Evolutionary conservation across 2,797 vertebrate species (phyloP), one percentile per base, ranked within the genome.

Genomic region (Tachyglossus aculeatus): DNA sequence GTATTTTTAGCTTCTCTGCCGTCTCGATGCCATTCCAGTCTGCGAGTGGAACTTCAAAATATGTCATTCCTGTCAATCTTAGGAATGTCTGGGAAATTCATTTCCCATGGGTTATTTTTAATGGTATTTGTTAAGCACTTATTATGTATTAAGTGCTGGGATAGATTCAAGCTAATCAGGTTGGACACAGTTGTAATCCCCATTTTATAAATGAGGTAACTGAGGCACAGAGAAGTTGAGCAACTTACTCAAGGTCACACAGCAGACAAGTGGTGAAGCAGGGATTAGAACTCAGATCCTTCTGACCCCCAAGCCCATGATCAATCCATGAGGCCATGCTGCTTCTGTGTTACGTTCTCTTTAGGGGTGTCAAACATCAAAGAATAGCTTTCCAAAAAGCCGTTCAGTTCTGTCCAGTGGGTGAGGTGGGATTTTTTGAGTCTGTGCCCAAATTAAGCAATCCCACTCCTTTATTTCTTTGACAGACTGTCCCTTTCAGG

Each of bases 71-170:
- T 56, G 24, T 58, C 15, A 50, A 15, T 25, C 7, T 19, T 22
- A n/a, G 63, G 72, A 11, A 31, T 34, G 16, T 52, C 18, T 21
- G 7, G 21, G 21, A 56, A 66, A 7, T 24, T 53, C 21, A 19
- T 57, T 22, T 43, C 21, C 10, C 22, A 12, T 29, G 0, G 5
- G 16, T 2, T 0, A 0, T 0, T 14, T n/a, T n/a, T n/a, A n/a
- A n/a, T n/a, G n/a, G n/a, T n/a, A n/a, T n/a, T n/a, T n/a, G n/a
- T n/a, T n/a, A n/a, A n/a, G n/a, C n/a, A n/a, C n/a, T n/a, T n/a
- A n/a, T n/a, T n/a, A n/a, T n/a, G n/a, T n/a, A n/a, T n/a, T n/a
- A n/a, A n/a, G n/a, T n/a, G n/a, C n/a, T n/a, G n/a, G n/a, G n/a
- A n/a, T n/a, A n/a, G n/a, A n/a, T n/a, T n/a, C n/a, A n/a, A n/a